Conservation (phyloP, 1,140 invertebrate genomes). For the Magallana angulata region DNA sequence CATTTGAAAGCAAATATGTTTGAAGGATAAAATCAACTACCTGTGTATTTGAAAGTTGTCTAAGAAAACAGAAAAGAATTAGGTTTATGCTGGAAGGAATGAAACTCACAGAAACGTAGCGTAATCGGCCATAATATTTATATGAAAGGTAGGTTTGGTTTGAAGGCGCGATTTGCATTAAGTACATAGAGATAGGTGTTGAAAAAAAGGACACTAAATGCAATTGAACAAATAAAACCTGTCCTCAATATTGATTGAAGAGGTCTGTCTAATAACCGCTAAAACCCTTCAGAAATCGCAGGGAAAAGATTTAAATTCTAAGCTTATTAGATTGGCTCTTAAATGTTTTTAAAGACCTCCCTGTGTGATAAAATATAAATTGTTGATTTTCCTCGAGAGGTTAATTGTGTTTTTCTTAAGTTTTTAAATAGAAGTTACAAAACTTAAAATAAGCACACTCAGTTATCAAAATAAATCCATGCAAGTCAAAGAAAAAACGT, state of each 20-base stretch:
- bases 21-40: no score
- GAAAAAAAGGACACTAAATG: constrained; percentile 12
- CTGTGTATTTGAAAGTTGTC: no score
- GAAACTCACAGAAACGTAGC: no score
- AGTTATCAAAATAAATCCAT: constrained; percentile 10
- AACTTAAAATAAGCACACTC: not conserved
- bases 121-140: no score
- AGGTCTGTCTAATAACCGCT: not conserved
- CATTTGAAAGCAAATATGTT: no score
- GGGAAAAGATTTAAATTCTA: constrained; percentile 2
- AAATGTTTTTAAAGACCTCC: constrained; percentile 27
- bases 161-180: constrained; percentile 19
- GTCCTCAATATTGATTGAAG: constrained; percentile 19
- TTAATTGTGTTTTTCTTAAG: not conserved
- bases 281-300: constrained; percentile 14
- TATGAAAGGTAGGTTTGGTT: not conserved
- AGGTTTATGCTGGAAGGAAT: no score
- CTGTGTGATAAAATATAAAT: constrained; percentile 17
- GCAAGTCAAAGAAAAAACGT: not conserved
- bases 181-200: not conserved
- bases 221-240: constrained; percentile 14
- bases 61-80: no score
- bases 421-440: constrained; percentile 29
- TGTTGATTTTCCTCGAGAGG: not conserved
- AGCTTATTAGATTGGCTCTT: constrained; percentile 8